Evolutionary conservation across 2,888 invertebrate genomes (phyloP), one percentile per base, ranked within the genome.

Genomic region (Lissocephala sabroskyi): DNA sequence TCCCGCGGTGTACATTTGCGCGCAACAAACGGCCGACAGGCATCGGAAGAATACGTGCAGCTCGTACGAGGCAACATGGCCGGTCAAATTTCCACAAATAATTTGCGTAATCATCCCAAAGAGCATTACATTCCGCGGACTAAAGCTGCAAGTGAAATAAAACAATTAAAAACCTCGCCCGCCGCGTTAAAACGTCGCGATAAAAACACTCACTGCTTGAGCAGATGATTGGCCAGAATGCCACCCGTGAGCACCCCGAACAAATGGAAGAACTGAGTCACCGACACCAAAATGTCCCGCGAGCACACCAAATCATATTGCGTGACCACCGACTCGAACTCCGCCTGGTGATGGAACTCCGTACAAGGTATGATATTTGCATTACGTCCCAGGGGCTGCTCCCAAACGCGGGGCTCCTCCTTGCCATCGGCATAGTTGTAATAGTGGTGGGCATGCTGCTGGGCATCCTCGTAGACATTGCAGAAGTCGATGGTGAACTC

Each of bases 211-310:
- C 79, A 85, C 85, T 82, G 79, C 62, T 83, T 83, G 23, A 86
- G 77, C 32, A 86, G 63, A 56, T 83, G 81, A 47, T 84, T 82
- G 35, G 86, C 85, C 44, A 85, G 48, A 49, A 86, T 80, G 35
- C 86, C 86, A n/a, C 86, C 86, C 2, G 83, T 80, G 5, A 86
- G 75, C 4, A 86, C 85, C n/a, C 86, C 86, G 56, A 86, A 84
- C 28, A 86, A 65, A 68, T 86, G 86, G 71, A 85, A 86, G 77
- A 85, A 85, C 63, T 86, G 86, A n/a, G 86, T 85, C 11, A 85
- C 83, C 29, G 85, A 84, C 28, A 86, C 84, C 13, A 86, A 70
- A 43, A 86, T 85, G 56, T 84, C 84, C 33, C 85, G 79, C n/a
- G 85, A 85, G 62, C 86, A 83, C 7, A 86, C 86, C 48, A 86